Conservation (phyloP, 2,888 invertebrate species). For the Yponomeuta sedellus region DNA sequence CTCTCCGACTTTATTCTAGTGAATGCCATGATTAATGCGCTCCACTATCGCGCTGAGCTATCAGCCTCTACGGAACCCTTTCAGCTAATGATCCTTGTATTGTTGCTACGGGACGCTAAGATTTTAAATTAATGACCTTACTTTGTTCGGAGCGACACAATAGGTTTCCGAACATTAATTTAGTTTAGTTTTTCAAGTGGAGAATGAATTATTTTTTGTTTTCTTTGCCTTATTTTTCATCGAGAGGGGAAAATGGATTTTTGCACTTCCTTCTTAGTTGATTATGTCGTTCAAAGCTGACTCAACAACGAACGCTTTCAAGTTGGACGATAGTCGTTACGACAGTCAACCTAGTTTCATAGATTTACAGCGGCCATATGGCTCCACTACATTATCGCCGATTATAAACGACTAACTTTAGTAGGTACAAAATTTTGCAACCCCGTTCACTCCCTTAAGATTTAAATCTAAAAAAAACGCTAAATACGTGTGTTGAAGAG, state of each 20-base stretch:
- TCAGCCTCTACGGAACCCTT: slow-evolving; percentile 28
- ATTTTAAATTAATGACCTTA: slow-evolving; percentile 35
- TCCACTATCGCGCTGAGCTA: slow-evolving; percentile 22
- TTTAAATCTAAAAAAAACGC: too few species aligned
- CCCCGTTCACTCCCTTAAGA: too few species aligned
- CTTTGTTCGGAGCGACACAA: slow-evolving; percentile 25
- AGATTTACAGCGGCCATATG: too few species aligned
- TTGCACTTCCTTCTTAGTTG: not conserved
- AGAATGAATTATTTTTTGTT: not conserved
- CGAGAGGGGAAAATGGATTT: not conserved
- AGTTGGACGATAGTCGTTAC: too few species aligned
- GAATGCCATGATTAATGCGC: slow-evolving; percentile 4
- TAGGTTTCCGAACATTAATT: slow-evolving; percentile 8
- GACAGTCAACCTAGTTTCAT: too few species aligned
- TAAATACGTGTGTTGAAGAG: too few species aligned
- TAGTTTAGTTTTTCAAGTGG: slow-evolving; percentile 9
- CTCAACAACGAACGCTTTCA: too few species aligned
- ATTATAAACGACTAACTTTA: too few species aligned
- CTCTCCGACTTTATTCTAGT: not conserved
- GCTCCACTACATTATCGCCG: too few species aligned
- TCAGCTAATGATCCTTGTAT: slow-evolving; percentile 30
- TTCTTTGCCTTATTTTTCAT: not conserved
- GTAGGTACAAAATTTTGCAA: too few species aligned
- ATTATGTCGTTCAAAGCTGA: not conserved
- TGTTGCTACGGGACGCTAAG: slow-evolving; percentile 29